Evolutionary conservation across 2,797 vertebrate species (phyloP).

Genomic region (Chloroceryle inda): DNA sequence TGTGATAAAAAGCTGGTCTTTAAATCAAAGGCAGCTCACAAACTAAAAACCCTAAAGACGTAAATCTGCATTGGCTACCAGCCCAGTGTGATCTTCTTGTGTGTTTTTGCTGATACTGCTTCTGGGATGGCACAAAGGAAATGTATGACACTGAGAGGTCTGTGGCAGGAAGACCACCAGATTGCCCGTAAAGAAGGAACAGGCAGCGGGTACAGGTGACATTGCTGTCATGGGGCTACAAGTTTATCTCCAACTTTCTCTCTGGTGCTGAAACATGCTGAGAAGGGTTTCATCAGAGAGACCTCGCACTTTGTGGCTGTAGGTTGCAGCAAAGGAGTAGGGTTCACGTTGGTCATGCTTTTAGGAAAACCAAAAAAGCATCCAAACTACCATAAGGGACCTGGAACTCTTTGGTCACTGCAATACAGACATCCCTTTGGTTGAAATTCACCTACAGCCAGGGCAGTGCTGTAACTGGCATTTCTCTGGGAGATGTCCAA

Average conservation of each 20-base stretch:
- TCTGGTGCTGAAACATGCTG: not conserved
- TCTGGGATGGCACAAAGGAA: conserved; percentile 46
- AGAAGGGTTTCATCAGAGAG: not conserved
- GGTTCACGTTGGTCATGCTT: not conserved
- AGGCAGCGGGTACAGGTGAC: not conserved
- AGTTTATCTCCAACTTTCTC: conserved; percentile 14
- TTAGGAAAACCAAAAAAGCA: not conserved
- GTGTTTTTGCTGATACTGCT: conserved; percentile 60
- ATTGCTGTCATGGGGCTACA: not conserved
- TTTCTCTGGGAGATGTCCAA: not conserved
- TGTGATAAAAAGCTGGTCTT: conserved; percentile 25
- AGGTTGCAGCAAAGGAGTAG: not conserved
- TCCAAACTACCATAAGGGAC: not conserved
- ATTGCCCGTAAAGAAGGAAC: conserved; percentile 27
- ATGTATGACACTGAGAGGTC: not conserved
- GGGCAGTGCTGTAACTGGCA: not conserved
- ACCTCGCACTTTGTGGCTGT: rapidly evolving
- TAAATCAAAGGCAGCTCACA: conserved; percentile 64
- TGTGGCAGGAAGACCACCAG: conserved; percentile 38
- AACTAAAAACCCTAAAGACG: not conserved
- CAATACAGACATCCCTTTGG: not conserved
- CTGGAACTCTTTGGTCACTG: not conserved
- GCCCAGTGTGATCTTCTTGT: conserved; percentile 27
- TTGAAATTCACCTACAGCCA: not conserved
- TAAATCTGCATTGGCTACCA: conserved; percentile 58